Conservation (phyloP, 2,113 vertebrate species). For the Corythaixoides concolor region DNA sequence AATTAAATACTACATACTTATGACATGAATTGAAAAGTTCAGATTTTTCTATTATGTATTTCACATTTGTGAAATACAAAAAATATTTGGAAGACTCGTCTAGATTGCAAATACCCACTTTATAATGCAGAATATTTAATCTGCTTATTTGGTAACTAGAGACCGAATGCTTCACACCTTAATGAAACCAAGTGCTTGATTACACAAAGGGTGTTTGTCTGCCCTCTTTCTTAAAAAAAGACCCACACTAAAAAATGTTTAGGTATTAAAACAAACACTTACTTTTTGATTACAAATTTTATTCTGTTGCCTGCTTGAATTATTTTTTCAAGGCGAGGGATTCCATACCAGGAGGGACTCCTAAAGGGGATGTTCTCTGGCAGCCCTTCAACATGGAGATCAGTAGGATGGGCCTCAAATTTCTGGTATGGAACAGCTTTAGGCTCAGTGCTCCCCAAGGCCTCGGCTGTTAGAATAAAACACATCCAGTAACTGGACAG, state of each 20-base stretch:
- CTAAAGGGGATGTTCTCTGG: conserved; percentile 79
- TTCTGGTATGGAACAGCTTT: conserved; percentile 81
- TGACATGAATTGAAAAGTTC: background rate
- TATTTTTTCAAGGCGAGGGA: conserved; percentile 80
- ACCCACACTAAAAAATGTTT: no score
- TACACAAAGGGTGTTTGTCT: background rate
- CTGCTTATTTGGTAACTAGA: background rate
- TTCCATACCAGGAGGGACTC: conserved; percentile 82
- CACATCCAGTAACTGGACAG: background rate
- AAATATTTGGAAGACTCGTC: background rate
- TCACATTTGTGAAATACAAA: background rate
- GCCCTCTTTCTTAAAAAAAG: background rate
- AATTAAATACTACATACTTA: background rate
- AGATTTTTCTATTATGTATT: background rate
- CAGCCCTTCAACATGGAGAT: conserved; percentile 80
- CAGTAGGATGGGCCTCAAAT: conserved; percentile 77
- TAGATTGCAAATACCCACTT: background rate
- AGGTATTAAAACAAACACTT: background rate
- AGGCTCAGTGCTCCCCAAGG: conserved; percentile 75
- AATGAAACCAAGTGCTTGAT: background rate
- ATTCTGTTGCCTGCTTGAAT: conserved; percentile 73
- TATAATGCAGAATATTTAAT: background rate
- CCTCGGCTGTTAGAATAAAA: conserved; percentile 68
- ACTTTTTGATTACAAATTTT: conserved; percentile 83
- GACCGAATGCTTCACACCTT: background rate